Base-by-base conservation (phyloP, 1,140 invertebrate species). In the Dinoponera quadriceps region DNA sequence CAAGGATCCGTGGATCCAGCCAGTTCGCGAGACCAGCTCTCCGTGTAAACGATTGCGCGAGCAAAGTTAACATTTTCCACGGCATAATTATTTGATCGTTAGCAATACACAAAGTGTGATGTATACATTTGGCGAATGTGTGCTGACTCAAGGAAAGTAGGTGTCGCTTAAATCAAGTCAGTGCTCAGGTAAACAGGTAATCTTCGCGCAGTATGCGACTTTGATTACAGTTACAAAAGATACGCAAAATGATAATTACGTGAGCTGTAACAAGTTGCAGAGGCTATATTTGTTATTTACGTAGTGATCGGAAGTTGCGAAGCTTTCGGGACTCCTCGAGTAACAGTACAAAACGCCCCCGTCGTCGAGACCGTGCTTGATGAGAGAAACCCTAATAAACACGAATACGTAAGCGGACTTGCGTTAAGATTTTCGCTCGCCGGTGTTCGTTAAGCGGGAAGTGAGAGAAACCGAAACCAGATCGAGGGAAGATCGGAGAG, bases 401-500 rank as follows among this genome's bases (percentile, higher is more conserved):
- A 14, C 20, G 27, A 27, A 29, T 48, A 60, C 33, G 27, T 38
- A 14, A 59, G 33, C 11, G 7, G 33, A 27, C 16, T 27, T 13
- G 27, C 22, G 16, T 5, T 16, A 4, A n/a, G 48, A 38, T 22
- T n/a, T 22, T 44, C 16, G 16, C 16, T 57, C 3, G 13, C 44
- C 13, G 22, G 3, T 22, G 18, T 18, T 57, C 0, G n/a, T 25
- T 80, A 84, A 83, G 49, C 55, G 75, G 74, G 33, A 59, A 74
- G 82, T 71, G 11, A 20, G 51, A 18, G 55, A 84, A 78, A 86
- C 69, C 59, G 51, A 85, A 57, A 54, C 68, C 60, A 78, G 73
- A 87, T 27, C 66, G 68, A 85, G 59, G 13, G 4, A 57, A 71
- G 71, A 78, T 81, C 73, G 84, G 16, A 14, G 49, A 44, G 25